Conservation (phyloP, 2,888 invertebrate species). For the Unio delphinus region DNA sequence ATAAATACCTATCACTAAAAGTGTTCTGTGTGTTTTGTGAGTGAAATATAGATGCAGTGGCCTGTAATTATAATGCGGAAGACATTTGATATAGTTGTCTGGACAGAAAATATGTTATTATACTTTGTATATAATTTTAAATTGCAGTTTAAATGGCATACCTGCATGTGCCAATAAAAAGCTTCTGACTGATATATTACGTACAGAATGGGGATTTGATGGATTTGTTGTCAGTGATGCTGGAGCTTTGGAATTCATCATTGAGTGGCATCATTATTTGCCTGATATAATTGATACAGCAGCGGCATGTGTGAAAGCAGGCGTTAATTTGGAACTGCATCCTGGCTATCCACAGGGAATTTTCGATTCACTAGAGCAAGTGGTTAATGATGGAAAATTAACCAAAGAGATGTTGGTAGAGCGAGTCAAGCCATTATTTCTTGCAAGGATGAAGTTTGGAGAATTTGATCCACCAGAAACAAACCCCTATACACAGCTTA, state of each 20-base stretch:
- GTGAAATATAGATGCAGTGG: too few species aligned
- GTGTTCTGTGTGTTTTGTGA: too few species aligned
- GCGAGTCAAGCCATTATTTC: conserved; percentile 26
- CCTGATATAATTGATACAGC: conserved; percentile 35
- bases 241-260: conserved; percentile 52
- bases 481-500: conserved; percentile 47
- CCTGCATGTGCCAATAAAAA: conserved; percentile 60
- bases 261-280: conserved; percentile 38
- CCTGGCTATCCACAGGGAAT: conserved; percentile 30
- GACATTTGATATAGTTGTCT: too few species aligned
- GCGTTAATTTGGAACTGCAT: conserved; percentile 53
- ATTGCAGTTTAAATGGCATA: conserved; percentile 57
- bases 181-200: conserved; percentile 53
- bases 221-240: conserved; percentile 62
- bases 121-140: not conserved
- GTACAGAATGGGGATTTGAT: conserved; percentile 56
- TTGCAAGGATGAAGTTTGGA: conserved; percentile 29
- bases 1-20: too few species aligned
- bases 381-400: conserved; percentile 20
- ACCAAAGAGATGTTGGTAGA: conserved; percentile 11
- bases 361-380: conserved; percentile 32
- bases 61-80: too few species aligned
- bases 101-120: not conserved
- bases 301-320: conserved; percentile 43
- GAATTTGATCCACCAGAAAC: conserved; percentile 36